Base-by-base conservation (phyloP, 2,888 invertebrate species). In the Scrobipalpa costella region DNA sequence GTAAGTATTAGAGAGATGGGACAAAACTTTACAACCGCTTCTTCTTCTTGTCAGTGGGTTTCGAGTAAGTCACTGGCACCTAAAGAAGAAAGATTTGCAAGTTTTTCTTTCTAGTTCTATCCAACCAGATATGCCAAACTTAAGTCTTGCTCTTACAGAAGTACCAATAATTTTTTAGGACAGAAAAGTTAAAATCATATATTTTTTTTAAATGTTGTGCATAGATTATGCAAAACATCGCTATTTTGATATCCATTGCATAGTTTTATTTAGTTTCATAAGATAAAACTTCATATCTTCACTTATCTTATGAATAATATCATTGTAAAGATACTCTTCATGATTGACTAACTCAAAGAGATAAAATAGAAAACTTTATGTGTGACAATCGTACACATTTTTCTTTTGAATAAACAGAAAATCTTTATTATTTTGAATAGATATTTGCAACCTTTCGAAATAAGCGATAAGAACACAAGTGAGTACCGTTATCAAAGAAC, bases 401-500 rank as follows among this genome's bases (percentile, higher is more conserved):
- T 13, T 13, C 40, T 13, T 3, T 40, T 3, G 13, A 13, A 40
- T 13, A 40, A 2, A 40, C 13, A 3, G 40, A 9, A 13, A 13
- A 40, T 13, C 5, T 2, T 3, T 5, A 27, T 27, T 27, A 27
- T 27, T 27, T 27, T 27, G 27, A 27, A 40, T 40, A 13, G 0
- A 13, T 13, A 1, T 40, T 44, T 44, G 44, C n/a, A 44, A 44
- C 44, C 44, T 44, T 44, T 44, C 44, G 7, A 44, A 15, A 44
- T 44, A 5, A 15, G 11, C 52, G 52, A 52, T 52, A 52, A 19
- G 52, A 44, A 44, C 15, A 3, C 44, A 44, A 44, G 44, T 44
- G 40, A 40, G 13, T 11, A 40, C 44, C 15, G 44, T 44, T 44
- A 44, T 44, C 44, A 44, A 21, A n/a, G n/a, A 52, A 52, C 52